Percentiles rank a stretch among this genome's conserved stretches.
phyloP scores from a whole-genome alignment of 2,888 invertebrate species.

The Choristoneura rosaceana region DNA sequence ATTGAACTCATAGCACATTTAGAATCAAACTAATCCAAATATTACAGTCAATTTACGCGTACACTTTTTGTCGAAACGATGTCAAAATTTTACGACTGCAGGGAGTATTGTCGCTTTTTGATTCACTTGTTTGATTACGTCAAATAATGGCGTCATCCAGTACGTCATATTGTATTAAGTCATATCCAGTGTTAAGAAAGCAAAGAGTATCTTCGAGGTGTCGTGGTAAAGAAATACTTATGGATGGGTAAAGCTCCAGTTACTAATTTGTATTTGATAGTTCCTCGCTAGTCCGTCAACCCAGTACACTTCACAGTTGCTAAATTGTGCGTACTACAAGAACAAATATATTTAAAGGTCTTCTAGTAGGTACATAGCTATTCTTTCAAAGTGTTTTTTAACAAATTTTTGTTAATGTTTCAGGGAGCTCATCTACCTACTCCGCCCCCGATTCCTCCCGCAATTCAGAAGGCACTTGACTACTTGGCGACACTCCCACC shows the following conservation, averaged over 20 bases:
- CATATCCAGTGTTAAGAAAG: constrained; percentile 8
- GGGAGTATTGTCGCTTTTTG: constrained; percentile 28
- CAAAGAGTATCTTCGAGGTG: not conserved
- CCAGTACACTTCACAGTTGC: not conserved
- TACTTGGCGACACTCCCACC: constrained; percentile 88
- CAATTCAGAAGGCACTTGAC: constrained; percentile 90
- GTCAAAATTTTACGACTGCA: constrained; percentile 25
- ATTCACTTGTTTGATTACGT: constrained; percentile 28
- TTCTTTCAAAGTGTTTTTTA: not conserved
- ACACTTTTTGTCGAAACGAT: constrained; percentile 17
- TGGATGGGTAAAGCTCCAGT: no score
- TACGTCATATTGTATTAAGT: constrained; percentile 19
- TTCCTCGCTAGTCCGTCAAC: not conserved
- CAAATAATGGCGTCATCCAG: constrained; percentile 34
- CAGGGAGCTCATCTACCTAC: constrained; percentile 91
- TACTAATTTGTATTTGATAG: no score
- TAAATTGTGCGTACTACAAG: no score
- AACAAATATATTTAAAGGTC: no score
- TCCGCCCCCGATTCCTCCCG: constrained; percentile 91
- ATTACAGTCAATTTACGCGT: constrained; percentile 10
- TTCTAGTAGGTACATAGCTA: no score
- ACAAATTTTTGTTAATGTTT: not conserved
- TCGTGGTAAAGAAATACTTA: not conserved
- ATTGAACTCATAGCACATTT: not conserved
- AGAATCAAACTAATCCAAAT: not conserved